Percentiles rank a stretch among this genome's conserved stretches.
Evolutionary conservation across 2,113 vertebrate genomes (phyloP).

Genomic region (Tretioscincus oriximinensis): DNA sequence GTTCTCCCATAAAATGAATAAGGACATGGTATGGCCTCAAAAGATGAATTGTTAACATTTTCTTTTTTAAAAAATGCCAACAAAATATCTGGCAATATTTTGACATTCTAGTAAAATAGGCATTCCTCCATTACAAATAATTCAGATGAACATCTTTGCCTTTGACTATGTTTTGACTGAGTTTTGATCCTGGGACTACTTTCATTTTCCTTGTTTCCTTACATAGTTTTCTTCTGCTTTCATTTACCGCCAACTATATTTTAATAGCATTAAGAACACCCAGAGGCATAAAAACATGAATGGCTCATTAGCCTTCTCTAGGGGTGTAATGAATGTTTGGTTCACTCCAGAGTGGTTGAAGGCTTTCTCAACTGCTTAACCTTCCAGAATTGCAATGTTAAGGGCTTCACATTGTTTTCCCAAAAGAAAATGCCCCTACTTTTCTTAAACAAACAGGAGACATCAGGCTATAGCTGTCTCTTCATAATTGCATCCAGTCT

Average conservation of each 20-base stretch:
- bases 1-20: neutral
- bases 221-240: slow-evolving; percentile 43
- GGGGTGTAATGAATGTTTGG: slow-evolving; percentile 35
- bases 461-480: slow-evolving; percentile 10
- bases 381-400: slow-evolving; percentile 14
- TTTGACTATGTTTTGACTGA: slow-evolving; percentile 13
- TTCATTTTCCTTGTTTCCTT: slow-evolving; percentile 35
- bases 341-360: slow-evolving; percentile 25
- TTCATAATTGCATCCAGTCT: neutral
- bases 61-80: slow-evolving; percentile 8
- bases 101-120: neutral
- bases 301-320: slow-evolving; percentile 36
- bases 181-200: slow-evolving; percentile 2
- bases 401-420: slow-evolving; percentile 40
- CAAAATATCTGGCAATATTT: neutral
- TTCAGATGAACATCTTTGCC: slow-evolving; percentile 17
- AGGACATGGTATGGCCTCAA: neutral
- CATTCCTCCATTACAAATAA: slow-evolving; percentile 27
- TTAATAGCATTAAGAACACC: slow-evolving; percentile 40
- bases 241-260: slow-evolving; percentile 45
- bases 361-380: slow-evolving; percentile 28
- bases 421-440: slow-evolving; percentile 19
- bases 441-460: slow-evolving; percentile 33
- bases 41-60: neutral
- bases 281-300: slow-evolving; percentile 26